Base-by-base conservation (phyloP, 2,113 vertebrate genomes). In the Myiagra hebetior region DNA sequence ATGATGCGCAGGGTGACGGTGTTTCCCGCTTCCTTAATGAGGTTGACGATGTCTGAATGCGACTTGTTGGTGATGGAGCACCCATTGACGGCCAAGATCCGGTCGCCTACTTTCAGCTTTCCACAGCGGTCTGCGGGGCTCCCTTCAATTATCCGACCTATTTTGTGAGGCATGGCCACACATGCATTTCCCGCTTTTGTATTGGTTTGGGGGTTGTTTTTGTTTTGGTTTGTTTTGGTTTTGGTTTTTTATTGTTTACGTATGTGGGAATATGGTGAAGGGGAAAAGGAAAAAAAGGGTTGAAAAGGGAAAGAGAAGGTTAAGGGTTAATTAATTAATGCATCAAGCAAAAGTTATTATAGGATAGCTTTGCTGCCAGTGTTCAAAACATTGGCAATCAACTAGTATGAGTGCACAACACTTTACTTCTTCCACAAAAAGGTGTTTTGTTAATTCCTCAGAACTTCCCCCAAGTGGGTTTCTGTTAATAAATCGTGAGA, bases 111-210 rank as follows among this genome's bases (percentile, higher is more conserved):
- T 98, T 99, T 99, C 98, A 99, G 99, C 98, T 99, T 99, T 96
- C 99, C 99, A 21, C 99, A 99, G 96, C 99, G 99, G 98, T 99
- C 99, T 19, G 99, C 99, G 31, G 99, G 99, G 96, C 99, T 99
- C 95, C 99, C 99, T 98, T 99, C 99, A 94, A 99, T 99, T 98
- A 99, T 99, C 97, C 99, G 99, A 97, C 99, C 99, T 99, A 99
- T 99, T 99, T 99, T 99, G 99, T 99, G 99, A 98, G 99, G 99
- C 99, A 99, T 99, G 99, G 99, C 99, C 98, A 99, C 99, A 99
- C 99, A 99, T 98, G 99, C 99, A 99, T 99, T 99, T 98, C 99
- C 99, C 98, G 99, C 99, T 99, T 99, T 98, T 97, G 97, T 98
- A 98, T 97, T 93, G 96, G 97, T 96, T 97, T 98, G 98, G 94